Evolutionary conservation across 2,113 vertebrate species (phyloP), one percentile per base, ranked within the genome.

Genomic region (Gallinago media): DNA sequence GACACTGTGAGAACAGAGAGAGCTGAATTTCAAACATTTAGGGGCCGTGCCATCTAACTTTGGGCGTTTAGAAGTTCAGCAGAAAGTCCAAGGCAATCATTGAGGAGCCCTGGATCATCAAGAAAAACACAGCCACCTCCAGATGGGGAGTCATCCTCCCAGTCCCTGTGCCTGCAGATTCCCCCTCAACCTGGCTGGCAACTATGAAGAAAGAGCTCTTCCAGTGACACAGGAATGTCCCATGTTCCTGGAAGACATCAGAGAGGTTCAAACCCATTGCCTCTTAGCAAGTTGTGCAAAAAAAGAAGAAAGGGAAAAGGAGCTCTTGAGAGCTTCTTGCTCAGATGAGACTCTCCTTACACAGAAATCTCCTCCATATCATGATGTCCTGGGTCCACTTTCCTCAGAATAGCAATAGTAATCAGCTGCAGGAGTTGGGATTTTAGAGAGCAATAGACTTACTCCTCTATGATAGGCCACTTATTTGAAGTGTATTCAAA

Each of bases 221-320:
- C 12, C 70, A 77, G 75, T 47, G 59, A 76, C 58, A 62, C 15
- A 76, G 50, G 90, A 77, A 38, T 1, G 2, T 42, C 22, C 27
- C 58, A 15, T 4, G 8, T 12, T 70, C 62, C 29, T 70, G 62
- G 67, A 93, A 80, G 50, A 55, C 16, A 47, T 9, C 5, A 63
- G 12, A 76, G 22, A 81, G 1, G 21, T 80, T 73, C 58, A 67
- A 83, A 31, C 7, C 61, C 77, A 42, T 0, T 0, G 47, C 4
- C 59, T 76, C 50, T 66, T 38, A 62, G 62, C 17, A 88, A 65
- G 68, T 49, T 1, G 2, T 6, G 78, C 23, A 82, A n/a, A 36
- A 36, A 61, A 20, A 76, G 5, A 80, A 79, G 8, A 54, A 87
- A 50, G 23, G 16, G 22, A 54, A 8, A 83, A 58, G 26, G 12